Evolutionary conservation across 2,888 invertebrate species (phyloP).

Genomic region (Microplitis deprimator): DNA sequence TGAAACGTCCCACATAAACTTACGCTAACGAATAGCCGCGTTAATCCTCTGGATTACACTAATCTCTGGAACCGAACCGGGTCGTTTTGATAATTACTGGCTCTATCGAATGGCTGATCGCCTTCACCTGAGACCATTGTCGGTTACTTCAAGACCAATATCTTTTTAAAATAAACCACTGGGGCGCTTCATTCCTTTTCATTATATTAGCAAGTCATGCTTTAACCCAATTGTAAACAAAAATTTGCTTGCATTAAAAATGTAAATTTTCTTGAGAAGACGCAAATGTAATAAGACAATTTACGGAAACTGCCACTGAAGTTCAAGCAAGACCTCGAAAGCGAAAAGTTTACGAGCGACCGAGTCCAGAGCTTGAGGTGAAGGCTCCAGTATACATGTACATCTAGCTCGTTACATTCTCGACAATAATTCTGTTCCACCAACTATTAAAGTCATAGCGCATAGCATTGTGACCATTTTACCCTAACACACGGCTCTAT

Average conservation of each 20-base stretch:
- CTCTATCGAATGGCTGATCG: conserved; percentile 44
- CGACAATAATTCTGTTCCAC: conserved; percentile 16
- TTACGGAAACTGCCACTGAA: background rate
- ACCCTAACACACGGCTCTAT: conserved; percentile 42
- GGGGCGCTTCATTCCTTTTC: background rate
- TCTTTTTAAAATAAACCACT: background rate
- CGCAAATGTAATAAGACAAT: background rate
- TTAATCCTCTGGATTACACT: conserved; percentile 48
- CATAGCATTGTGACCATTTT: background rate
- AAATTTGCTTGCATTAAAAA: too few species aligned
- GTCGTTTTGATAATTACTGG: conserved; percentile 47
- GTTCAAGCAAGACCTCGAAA: background rate
- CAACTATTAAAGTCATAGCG: background rate
- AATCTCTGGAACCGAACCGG: conserved; percentile 47
- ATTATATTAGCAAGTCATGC: background rate
- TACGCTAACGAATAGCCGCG: conserved; percentile 48
- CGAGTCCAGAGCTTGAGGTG: conserved; percentile 19
- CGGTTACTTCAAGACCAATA: background rate
- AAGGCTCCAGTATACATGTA: conserved; percentile 6
- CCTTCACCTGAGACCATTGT: background rate
- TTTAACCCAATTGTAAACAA: too few species aligned
- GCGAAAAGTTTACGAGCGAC: background rate
- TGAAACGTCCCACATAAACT: conserved; percentile 30
- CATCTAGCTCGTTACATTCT: conserved; percentile 49
- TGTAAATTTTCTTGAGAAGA: background rate